Evolutionary conservation across 2,888 invertebrate genomes (phyloP), one percentile per base, ranked within the genome.

Genomic region (Agrenia bidenticulata): DNA sequence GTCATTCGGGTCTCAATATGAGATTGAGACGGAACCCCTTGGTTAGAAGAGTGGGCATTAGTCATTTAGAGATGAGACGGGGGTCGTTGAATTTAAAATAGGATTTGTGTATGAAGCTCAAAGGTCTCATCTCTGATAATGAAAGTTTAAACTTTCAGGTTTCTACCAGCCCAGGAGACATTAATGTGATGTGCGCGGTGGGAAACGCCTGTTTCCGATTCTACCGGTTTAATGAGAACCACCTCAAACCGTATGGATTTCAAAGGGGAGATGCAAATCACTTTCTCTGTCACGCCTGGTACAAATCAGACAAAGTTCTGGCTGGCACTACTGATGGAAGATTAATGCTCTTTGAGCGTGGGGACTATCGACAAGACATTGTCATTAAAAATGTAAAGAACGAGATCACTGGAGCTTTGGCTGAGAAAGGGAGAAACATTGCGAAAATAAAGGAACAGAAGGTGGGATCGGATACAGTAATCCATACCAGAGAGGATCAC

Each of bases 181-280:
- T 85, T 23, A 88, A 88, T n/a, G 84, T 89, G 62, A 80, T 90
- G 2, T 89, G 88, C 21, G 83, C 90, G 15, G 82, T 83, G 42
- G 86, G 86, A 0, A 81, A 83, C 42, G 85, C 85, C 61, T 84
- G 87, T 2, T 88, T 91, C 77, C 86, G 89, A 73, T 85, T 90
- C 72, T 84, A 91, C 80, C 89, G 88, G 32, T 88, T 88, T 49
- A 83, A 87, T 21, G 92, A 92, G 78, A 88, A 86, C 2, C 85
- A 87, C 11, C 89, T 92, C 87, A 85, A 90, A 39, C 89, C 89
- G 69, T 92, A 88, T 82, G 92, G 91, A 11, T 92, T 88, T 81
- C 86, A 89, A 72, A 94, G 93, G 79, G 86, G 88, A 41, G 92
- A 93, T 37, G 83, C 86, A 77, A 85, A 89, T 61, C 83, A 86